phyloP scores from a whole-genome alignment of 1,140 invertebrate genomes.

The Caenorhabditis remanei region DNA sequence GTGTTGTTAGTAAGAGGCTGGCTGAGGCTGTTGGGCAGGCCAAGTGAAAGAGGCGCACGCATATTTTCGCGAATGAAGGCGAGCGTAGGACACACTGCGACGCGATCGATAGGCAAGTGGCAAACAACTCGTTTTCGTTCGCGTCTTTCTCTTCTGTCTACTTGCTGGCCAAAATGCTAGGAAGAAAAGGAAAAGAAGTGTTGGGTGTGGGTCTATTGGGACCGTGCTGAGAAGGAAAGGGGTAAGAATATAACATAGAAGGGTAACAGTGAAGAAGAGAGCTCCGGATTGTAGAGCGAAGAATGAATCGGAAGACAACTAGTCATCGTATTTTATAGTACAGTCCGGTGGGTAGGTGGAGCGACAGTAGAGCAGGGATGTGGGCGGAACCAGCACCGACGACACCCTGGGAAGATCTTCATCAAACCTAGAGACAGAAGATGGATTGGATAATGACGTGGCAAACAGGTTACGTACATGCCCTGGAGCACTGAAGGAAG shows the following conservation, averaged over 20 bases:
- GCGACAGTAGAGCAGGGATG: neutral
- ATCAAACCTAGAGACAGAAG: neutral
- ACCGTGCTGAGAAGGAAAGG: neutral
- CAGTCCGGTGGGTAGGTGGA: conserved; percentile 24
- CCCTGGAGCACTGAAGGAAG: neutral
- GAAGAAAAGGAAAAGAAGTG: conserved; percentile 1
- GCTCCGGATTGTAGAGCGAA: neutral
- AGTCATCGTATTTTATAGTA: neutral
- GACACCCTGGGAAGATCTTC: neutral
- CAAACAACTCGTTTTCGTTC: conserved; percentile 54
- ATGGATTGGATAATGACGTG: conserved; percentile 2
- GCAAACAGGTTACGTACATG: neutral
- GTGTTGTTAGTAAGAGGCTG: conserved; percentile 46
- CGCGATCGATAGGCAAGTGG: conserved; percentile 53
- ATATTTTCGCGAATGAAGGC: conserved; percentile 49
- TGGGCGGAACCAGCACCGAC: neutral
- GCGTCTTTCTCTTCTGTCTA: conserved; percentile 43
- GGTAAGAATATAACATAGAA: neutral
- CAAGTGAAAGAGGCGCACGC: conserved; percentile 50
- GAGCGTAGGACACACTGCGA: conserved; percentile 20
- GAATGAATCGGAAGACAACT: conserved; percentile 24
- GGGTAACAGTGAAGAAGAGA: neutral
- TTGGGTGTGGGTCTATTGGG: conserved; percentile 34
- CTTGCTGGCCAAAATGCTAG: conserved; percentile 21
- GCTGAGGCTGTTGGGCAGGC: conserved; percentile 4